These are phyloP conservation scores for Aegotheles bennettii DNA, from an alignment of 2,113 vertebrate species.

Conservation along the genomic window DNA sequence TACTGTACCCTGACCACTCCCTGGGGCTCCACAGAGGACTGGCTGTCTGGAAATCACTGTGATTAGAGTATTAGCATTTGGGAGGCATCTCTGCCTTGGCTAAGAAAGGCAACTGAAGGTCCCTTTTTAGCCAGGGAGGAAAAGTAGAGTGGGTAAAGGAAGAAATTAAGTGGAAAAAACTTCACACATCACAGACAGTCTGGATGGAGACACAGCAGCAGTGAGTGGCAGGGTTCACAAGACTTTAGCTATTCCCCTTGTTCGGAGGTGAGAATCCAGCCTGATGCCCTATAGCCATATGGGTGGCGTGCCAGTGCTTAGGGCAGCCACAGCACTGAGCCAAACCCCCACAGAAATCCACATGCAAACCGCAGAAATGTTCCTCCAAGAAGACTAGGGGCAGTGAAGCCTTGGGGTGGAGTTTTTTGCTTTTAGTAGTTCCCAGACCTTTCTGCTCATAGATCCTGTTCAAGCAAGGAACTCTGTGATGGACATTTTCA, in stretches of 20 bases:
- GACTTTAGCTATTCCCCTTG: background rate
- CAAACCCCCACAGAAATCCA: background rate
- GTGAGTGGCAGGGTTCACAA: background rate
- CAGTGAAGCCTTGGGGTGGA: background rate
- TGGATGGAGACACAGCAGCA: background rate
- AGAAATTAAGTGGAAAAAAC: background rate
- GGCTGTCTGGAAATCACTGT: background rate
- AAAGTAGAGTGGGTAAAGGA: background rate
- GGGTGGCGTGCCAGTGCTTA: background rate
- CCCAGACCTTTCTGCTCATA: background rate
- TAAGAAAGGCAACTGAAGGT: background rate
- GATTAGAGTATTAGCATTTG: background rate
- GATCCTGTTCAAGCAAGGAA: background rate
- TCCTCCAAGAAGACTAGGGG: background rate
- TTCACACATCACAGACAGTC: background rate
- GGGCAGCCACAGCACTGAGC: background rate
- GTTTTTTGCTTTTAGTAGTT: background rate
- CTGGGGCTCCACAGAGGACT: background rate
- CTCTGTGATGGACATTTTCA: background rate
- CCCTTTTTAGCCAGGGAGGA: background rate
- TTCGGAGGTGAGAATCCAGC: rapidly evolving
- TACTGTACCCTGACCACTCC: background rate
- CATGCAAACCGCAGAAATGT: background rate
- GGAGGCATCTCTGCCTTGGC: background rate
- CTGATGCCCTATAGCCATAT: background rate